Conservation (phyloP, 2,888 invertebrate genomes). For the Cephus pulcher region DNA sequence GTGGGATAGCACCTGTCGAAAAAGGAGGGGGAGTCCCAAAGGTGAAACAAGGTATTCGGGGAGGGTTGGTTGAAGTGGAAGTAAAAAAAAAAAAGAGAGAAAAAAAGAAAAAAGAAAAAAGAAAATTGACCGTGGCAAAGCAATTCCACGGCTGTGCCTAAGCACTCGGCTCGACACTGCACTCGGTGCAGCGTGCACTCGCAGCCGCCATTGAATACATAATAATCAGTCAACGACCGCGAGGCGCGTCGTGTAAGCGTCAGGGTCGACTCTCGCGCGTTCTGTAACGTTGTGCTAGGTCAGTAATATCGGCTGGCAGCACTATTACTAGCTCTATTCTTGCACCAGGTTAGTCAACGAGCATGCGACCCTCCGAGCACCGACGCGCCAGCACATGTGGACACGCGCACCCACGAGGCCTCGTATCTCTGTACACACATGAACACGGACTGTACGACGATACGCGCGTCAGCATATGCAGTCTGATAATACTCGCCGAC, state of each 20-base stretch:
- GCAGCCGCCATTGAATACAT: constrained; percentile 45
- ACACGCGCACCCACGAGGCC: constrained; percentile 20
- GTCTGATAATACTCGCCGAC: constrained; percentile 8
- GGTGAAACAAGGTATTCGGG: not conserved
- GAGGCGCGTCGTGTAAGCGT: constrained; percentile 41
- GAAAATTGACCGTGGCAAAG: not conserved
- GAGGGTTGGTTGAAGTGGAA: not conserved
- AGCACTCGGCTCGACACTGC: constrained; percentile 10
- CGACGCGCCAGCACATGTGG: not conserved
- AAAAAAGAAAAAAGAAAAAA: not conserved
- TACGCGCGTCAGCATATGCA: not conserved
- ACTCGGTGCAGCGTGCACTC: constrained; percentile 32
- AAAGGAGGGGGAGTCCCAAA: not conserved
- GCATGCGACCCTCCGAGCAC: constrained; percentile 31
- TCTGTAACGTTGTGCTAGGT: constrained; percentile 56
- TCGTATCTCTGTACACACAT: not conserved
- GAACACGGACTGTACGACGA: not conserved
- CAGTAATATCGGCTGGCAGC: constrained; percentile 51
- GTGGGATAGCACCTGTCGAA: not conserved
- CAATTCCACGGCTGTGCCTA: not conserved
- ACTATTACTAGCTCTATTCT: constrained; percentile 59
- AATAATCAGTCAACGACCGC: constrained; percentile 62
- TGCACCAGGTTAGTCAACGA: constrained; percentile 39
- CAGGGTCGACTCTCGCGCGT: constrained; percentile 56
- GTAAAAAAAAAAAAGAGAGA: not conserved